Conservation (phyloP, 2,113 vertebrate species). For the Campylomormyrus numenius region DNA sequence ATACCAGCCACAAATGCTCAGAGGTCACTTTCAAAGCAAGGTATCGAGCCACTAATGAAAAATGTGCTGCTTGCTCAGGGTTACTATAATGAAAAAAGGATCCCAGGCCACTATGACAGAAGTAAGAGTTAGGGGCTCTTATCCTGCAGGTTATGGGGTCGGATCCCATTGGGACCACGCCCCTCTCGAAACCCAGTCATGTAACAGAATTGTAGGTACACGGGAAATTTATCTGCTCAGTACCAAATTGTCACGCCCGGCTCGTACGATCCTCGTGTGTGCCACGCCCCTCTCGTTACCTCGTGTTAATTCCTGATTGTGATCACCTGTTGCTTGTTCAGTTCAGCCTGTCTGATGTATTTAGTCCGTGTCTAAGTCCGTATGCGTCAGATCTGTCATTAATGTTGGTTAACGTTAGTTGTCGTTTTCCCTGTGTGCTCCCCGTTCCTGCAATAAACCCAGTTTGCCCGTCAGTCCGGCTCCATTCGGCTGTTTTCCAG, state of each 20-base stretch:
- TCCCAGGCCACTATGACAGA: background rate
- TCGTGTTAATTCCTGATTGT: no score
- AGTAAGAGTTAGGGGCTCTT: background rate
- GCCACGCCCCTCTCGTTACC: no score
- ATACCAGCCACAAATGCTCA: background rate
- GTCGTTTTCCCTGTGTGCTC: no score
- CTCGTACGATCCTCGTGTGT: no score
- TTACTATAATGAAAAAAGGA: slow-evolving; percentile 3
- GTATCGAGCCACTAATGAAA: background rate
- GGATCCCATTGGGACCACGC: background rate
- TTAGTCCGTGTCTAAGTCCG: no score
- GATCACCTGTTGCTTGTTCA: no score
- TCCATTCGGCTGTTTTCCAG: no score
- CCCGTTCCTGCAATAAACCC: no score
- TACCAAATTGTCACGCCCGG: background rate
- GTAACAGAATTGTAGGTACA: background rate
- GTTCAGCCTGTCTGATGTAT: no score
- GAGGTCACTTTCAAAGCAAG: background rate
- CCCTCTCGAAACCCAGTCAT: background rate
- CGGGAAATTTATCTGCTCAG: background rate
- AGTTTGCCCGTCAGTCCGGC: no score
- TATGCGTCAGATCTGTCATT: no score
- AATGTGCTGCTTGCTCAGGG: background rate
- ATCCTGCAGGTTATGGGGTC: background rate
- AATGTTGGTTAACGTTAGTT: no score